Percentiles rank a stretch among this genome's conserved stretches.
These are phyloP conservation scores for Dunckerocampus dactyliophorus DNA, from an alignment of 2,113 vertebrate species.

Conservation along the genomic window DNA sequence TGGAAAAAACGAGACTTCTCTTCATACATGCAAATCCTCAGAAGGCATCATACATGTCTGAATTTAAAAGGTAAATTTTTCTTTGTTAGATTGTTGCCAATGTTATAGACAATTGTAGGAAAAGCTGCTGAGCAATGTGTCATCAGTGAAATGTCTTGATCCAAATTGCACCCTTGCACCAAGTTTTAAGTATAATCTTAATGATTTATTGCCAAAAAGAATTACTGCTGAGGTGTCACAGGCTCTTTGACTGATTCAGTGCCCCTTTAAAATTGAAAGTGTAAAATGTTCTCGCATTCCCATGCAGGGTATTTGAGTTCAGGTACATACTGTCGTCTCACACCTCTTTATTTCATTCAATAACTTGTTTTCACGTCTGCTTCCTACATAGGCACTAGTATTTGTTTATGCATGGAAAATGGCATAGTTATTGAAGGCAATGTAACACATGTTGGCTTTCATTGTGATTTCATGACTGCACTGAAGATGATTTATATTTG, in stretches of 20 bases:
- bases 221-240: too few relatives aligned
- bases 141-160: not conserved
- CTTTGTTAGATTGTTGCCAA: not conserved
- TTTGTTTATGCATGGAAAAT: not conserved
- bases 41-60: not conserved
- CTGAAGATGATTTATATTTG: not conserved
- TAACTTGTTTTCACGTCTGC: not conserved
- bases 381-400: too few relatives aligned
- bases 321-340: conserved; percentile 15
- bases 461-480: not conserved
- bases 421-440: not conserved
- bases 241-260: not conserved
- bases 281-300: conserved; percentile 57
- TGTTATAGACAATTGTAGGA: not conserved
- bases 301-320: conserved; percentile 41
- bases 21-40: not conserved
- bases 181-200: not conserved
- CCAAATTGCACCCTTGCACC: not conserved
- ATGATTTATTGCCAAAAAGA: not conserved
- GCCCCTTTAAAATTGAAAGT: conserved; percentile 1
- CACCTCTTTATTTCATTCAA: conserved; percentile 10
- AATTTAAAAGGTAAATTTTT: not conserved
- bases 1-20: not conserved
- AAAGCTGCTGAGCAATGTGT: not conserved
- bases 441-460: not conserved